Percentiles rank a stretch among this genome's conserved stretches.
phyloP scores from a whole-genome alignment of 92 coral and sea anemone species.

The Pocillopora grandis region DNA sequence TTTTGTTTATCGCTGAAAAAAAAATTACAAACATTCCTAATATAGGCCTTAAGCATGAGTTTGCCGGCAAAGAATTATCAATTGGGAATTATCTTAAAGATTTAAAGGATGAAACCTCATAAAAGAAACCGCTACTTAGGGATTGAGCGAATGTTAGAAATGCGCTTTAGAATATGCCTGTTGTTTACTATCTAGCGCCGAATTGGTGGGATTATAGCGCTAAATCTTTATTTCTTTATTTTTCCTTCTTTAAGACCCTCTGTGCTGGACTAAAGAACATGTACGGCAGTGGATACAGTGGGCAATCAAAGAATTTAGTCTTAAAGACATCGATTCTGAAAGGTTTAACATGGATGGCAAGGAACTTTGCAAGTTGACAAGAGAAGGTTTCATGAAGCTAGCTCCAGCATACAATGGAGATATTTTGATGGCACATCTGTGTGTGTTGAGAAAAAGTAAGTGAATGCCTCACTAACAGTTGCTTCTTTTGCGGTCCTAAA shows the following conservation, averaged over 20 bases:
- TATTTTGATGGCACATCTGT: slow-evolving; percentile 96
- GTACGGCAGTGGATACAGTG: slow-evolving; percentile 98
- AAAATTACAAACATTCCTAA: slow-evolving; percentile 1
- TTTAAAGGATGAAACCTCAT: slow-evolving; percentile 23
- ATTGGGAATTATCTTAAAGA: slow-evolving; percentile 4
- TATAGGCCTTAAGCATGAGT: not conserved
- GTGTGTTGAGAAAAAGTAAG: slow-evolving; percentile 99
- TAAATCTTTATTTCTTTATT: slow-evolving; percentile 8
- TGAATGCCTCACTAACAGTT: not conserved
- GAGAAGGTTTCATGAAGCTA: slow-evolving; percentile 98
- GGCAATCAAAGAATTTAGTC: slow-evolving; percentile 98
- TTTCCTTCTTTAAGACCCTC: slow-evolving; percentile 65
- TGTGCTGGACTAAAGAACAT: slow-evolving; percentile 98
- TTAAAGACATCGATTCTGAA: slow-evolving; percentile 93
- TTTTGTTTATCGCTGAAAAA: not conserved
- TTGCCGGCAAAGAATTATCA: not conserved
- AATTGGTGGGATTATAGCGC: not conserved
- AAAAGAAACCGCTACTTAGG: not conserved
- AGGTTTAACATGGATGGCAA: slow-evolving; percentile 98
- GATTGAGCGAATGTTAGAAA: not conserved
- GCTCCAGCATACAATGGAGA: slow-evolving; percentile 99
- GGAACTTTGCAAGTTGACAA: slow-evolving; percentile 86
- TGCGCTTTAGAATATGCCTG: slow-evolving; percentile 4
- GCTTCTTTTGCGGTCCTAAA: not conserved
- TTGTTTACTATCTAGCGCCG: not conserved